These are phyloP conservation scores for Holotrichia oblita DNA, from an alignment of 1,140 invertebrate species.

Conservation along the genomic window DNA sequence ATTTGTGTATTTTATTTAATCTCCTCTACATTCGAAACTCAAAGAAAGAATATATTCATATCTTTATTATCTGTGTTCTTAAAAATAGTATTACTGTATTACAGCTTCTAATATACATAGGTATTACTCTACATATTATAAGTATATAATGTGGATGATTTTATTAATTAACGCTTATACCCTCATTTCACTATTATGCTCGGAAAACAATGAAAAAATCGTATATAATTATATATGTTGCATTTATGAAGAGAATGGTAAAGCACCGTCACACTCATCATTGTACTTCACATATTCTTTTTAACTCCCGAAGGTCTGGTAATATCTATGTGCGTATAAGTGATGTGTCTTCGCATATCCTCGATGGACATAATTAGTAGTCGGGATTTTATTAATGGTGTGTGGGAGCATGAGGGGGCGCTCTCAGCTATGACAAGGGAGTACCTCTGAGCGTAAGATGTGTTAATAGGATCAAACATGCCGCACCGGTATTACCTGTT, in stretches of 20 bases:
- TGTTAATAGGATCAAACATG: constrained; percentile 21
- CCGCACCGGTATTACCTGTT: not conserved
- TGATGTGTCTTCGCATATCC: not conserved
- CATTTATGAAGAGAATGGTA: not conserved
- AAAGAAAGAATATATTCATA: not conserved
- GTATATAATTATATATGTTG: not conserved
- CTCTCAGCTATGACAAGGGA: not conserved
- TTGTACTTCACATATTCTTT: not conserved
- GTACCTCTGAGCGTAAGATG: constrained; percentile 7
- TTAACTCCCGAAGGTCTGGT: too few species aligned
- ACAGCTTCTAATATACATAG: too few species aligned
- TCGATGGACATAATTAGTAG: constrained; percentile 22
- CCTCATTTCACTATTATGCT: not conserved
- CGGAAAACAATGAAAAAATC: not conserved
- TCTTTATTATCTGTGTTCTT: too few species aligned
- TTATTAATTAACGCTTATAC: not conserved
- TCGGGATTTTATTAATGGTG: constrained; percentile 22
- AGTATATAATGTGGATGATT: not conserved
- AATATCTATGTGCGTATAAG: too few species aligned
- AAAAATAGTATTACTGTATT: too few species aligned
- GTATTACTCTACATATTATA: too few species aligned
- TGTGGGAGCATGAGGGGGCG: constrained; percentile 18
- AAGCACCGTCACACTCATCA: not conserved
- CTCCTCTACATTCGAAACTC: not conserved
- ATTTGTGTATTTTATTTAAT: not conserved